Conservation (phyloP, 2,113 vertebrate genomes). For the Desmodus rotundus region DNA sequence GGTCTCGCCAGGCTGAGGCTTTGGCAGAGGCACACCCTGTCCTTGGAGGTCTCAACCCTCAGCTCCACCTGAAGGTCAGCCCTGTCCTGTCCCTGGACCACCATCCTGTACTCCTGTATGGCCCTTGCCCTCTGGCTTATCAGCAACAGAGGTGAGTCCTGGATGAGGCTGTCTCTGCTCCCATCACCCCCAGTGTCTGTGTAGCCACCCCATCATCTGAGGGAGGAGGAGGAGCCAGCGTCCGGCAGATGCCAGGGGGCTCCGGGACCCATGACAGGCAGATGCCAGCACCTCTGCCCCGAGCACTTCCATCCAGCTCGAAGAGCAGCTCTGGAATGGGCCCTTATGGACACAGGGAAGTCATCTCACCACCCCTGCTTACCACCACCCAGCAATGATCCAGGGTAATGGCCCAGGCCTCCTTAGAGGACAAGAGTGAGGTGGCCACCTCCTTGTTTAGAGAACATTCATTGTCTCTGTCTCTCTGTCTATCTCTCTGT, state of each 20-base stretch:
- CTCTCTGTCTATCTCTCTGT: background rate
- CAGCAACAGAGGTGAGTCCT: background rate
- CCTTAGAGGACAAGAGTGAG: background rate
- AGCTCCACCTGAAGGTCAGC: background rate
- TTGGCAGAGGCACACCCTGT: background rate
- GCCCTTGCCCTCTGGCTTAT: background rate
- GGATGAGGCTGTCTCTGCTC: background rate
- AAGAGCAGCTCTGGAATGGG: background rate
- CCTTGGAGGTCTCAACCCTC: background rate
- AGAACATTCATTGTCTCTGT: background rate
- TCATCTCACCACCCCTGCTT: background rate
- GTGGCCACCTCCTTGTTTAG: background rate
- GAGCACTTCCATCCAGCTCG: background rate
- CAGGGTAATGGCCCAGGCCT: background rate
- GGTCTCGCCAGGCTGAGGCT: background rate
- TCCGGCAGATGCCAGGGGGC: background rate
- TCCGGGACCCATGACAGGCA: background rate
- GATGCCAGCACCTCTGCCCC: background rate
- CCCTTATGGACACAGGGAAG: background rate
- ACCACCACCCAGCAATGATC: background rate
- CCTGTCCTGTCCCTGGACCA: too few species aligned
- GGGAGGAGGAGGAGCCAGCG: background rate
- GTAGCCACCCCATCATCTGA: background rate
- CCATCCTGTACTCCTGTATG: background rate
- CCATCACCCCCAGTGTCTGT: background rate